Evolutionary conservation across 1,140 invertebrate species (phyloP).

Genomic region (Araneus ventricosus): DNA sequence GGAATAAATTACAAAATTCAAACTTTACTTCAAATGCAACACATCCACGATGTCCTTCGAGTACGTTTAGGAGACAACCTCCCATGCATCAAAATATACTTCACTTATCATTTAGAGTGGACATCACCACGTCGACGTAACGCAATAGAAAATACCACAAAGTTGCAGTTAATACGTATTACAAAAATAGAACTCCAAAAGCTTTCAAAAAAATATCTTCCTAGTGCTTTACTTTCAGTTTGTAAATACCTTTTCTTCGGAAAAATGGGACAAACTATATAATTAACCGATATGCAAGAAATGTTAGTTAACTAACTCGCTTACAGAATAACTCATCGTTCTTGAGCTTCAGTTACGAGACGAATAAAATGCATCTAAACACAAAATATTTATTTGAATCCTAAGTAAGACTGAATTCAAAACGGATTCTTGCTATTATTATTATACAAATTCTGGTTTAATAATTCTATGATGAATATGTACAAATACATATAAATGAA

Average conservation of each 20-base stretch:
- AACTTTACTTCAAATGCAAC: neutral
- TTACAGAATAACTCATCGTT: too few relatives aligned
- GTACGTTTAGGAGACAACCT: neutral
- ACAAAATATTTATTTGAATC: too few relatives aligned
- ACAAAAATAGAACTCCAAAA: constrained; percentile 21
- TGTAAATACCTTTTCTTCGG: neutral
- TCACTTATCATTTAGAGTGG: neutral
- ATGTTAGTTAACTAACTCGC: too few relatives aligned
- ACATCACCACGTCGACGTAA: neutral
- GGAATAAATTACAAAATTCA: neutral
- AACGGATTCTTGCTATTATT: too few relatives aligned
- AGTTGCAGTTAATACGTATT: neutral
- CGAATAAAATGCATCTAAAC: too few relatives aligned
- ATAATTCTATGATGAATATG: too few relatives aligned
- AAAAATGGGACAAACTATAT: neutral
- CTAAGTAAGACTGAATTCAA: too few relatives aligned
- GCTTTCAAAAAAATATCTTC: neutral
- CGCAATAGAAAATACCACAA: neutral
- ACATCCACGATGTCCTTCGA: neutral
- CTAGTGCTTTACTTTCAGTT: neutral
- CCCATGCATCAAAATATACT: neutral
- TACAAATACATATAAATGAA: too few relatives aligned
- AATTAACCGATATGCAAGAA: neutral
- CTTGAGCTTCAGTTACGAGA: too few relatives aligned
- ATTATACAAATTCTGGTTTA: too few relatives aligned